Evolutionary conservation across 2,888 invertebrate species (phyloP).

Genomic region (Aromia moschata): DNA sequence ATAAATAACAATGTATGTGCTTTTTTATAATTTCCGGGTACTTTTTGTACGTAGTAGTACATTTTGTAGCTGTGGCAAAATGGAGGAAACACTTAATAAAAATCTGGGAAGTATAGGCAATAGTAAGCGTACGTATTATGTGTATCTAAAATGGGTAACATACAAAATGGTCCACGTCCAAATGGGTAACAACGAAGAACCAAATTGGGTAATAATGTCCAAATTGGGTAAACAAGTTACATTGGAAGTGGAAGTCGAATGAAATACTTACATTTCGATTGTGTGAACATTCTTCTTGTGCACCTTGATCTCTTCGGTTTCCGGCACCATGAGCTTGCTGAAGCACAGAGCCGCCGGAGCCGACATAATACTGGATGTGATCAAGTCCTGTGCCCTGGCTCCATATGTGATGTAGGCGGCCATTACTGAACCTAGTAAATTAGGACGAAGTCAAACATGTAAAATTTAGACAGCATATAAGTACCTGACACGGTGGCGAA

Average conservation of each 20-base stretch:
- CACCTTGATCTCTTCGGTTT: constrained; percentile 82
- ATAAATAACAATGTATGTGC: no score
- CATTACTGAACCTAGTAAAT: constrained; percentile 78
- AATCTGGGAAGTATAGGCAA: no score
- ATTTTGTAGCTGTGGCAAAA: no score
- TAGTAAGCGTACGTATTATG: no score
- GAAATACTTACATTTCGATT: constrained; percentile 60
- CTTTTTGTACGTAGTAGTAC: no score
- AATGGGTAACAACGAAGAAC: no score
- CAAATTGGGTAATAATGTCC: no score
- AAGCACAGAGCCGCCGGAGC: constrained; percentile 93
- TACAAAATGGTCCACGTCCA: no score
- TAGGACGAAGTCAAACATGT: no score
- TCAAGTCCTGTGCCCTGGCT: constrained; percentile 85
- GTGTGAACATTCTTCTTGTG: constrained; percentile 79
- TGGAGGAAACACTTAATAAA: no score
- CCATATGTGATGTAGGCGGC: constrained; percentile 94
- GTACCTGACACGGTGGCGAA: constrained; percentile 93
- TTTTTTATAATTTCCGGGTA: no score
- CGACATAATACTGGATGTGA: constrained; percentile 95
- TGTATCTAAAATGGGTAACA: no score
- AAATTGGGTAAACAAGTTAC: background rate
- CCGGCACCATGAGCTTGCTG: constrained; percentile 91
- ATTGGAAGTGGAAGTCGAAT: background rate
- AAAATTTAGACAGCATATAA: background rate